phyloP scores from a whole-genome alignment of 2,113 vertebrate species.

The Centropus bengalensis region DNA sequence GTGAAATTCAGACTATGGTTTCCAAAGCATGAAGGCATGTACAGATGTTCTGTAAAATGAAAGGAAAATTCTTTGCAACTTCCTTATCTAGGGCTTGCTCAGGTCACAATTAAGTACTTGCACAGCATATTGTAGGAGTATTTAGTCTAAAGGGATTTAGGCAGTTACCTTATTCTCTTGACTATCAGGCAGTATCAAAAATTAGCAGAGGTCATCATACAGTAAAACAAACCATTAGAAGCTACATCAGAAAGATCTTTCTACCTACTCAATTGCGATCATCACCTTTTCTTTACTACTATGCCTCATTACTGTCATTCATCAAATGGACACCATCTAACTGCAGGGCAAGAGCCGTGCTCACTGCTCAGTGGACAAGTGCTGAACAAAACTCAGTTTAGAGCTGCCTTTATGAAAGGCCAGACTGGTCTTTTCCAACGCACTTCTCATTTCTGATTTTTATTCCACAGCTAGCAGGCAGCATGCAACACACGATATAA shows the following conservation, averaged over 20 bases:
- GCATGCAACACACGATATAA: background rate
- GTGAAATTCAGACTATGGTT: background rate
- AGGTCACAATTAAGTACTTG: background rate
- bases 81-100: background rate
- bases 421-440: background rate
- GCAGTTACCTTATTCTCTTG: background rate
- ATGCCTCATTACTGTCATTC: background rate
- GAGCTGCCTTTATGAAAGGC: background rate
- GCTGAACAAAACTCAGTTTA: background rate
- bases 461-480: background rate
- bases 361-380: background rate
- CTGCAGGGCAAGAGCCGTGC: background rate
- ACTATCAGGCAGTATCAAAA: background rate
- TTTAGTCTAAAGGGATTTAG: background rate
- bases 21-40: background rate
- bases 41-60: background rate
- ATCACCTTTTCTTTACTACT: background rate
- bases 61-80: background rate
- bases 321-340: background rate
- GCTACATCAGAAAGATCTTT: background rate
- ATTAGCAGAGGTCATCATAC: background rate
- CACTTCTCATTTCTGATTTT: background rate
- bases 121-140: rapidly evolving
- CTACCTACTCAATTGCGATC: background rate
- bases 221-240: background rate